Evolutionary conservation across 2,888 invertebrate species (phyloP).

Genomic region (Tortricodes alternella): DNA sequence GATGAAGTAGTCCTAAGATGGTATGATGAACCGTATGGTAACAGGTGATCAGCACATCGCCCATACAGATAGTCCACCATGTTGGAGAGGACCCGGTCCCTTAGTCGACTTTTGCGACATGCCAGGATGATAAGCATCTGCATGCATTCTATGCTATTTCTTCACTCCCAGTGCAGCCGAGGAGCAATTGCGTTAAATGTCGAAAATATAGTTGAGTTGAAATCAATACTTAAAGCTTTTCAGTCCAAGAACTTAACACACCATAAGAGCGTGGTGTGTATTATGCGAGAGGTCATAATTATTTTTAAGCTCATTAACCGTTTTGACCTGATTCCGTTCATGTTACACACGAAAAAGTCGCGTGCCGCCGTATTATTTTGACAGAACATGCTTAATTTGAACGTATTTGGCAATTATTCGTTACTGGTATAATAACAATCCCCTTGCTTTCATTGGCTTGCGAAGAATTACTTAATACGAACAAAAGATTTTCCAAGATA

Average conservation of each 20-base stretch:
- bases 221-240: conserved; percentile 29
- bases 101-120: too few relatives aligned
- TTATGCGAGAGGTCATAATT: conserved; percentile 30
- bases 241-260: conserved; percentile 24
- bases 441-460: neutral
- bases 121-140: too few relatives aligned
- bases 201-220: conserved; percentile 30
- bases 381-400: conserved; percentile 75
- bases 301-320: conserved; percentile 39
- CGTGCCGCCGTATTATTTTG: conserved; percentile 76
- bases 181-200: too few relatives aligned
- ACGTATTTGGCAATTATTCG: conserved; percentile 69
- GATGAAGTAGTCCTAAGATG: too few relatives aligned
- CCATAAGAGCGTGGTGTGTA: conserved; percentile 23
- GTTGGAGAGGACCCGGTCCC: too few relatives aligned
- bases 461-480: neutral
- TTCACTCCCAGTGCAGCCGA: too few relatives aligned
- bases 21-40: too few relatives aligned
- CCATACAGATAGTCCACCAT: too few relatives aligned
- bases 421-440: conserved; percentile 1
- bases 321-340: conserved; percentile 63
- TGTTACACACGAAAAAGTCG: conserved; percentile 66
- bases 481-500: too few relatives aligned
- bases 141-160: too few relatives aligned
- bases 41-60: too few relatives aligned